Conservation (phyloP, 1,140 invertebrate species). For the Phortica variegata region DNA sequence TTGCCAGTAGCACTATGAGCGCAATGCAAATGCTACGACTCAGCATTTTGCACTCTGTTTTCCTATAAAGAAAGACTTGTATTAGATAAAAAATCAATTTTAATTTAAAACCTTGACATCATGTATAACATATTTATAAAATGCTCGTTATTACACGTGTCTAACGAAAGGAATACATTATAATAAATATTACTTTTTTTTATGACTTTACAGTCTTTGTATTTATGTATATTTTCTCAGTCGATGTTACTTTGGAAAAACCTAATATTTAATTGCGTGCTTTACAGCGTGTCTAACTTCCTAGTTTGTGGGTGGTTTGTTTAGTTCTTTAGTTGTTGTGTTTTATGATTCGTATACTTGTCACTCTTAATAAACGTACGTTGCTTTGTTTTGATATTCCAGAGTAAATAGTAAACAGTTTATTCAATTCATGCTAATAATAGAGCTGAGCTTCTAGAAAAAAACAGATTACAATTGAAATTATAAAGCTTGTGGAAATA, state of each 20-base stretch:
- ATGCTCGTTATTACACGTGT: constrained; percentile 11
- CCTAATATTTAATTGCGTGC: neutral
- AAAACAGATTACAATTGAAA: no score
- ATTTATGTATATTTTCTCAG: neutral
- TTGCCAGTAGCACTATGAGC: constrained; percentile 23
- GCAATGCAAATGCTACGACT: constrained; percentile 5
- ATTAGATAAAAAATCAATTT: constrained; percentile 2
- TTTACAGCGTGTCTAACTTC: neutral
- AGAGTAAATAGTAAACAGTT: constrained; percentile 50
- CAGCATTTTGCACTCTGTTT: no score
- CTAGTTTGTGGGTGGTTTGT: no score
- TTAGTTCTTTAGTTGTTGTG: no score
- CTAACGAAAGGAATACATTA: neutral
- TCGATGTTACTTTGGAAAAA: no score
- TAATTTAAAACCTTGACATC: neutral
- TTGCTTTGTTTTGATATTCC: constrained; percentile 25
- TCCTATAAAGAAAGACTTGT: no score
- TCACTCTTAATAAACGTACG: constrained; percentile 28
- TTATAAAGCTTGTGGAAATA: constrained; percentile 1
- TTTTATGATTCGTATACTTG: no score
- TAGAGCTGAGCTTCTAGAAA: no score
- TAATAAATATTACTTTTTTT: constrained; percentile 1
- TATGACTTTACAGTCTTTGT: no score
- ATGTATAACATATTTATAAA: neutral
- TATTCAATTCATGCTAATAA: constrained; percentile 43